Evolutionary conservation across 2,888 invertebrate genomes (phyloP), one percentile per base, ranked within the genome.

Genomic region (Hypena proboscidalis): DNA sequence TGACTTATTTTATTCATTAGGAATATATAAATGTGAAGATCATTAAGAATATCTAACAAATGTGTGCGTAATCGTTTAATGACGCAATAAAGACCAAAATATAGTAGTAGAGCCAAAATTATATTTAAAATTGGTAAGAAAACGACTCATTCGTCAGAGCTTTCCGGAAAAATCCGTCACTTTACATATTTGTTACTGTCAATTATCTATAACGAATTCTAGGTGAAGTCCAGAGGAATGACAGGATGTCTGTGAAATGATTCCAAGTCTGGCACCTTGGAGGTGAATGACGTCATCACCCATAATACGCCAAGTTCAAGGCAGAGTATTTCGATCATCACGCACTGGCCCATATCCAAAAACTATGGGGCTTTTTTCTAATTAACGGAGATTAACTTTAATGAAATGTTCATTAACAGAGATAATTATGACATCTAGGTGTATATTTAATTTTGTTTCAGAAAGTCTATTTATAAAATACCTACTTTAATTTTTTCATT

Each of bases 291-390:
- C 57, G 74, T 65, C 70, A 69, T 56, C 57, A n/a, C n/a, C n/a
- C n/a, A 61, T 60, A 58, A 70, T 64, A 69, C 73, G 73, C 78
- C 80, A 85, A 81, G 80, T 80, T 80, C 83, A 81, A 84, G 81
- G 81, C 55, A 64, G 61, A 52, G 63, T 80, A 78, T 83, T 85
- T 84, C 72, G 71, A 77, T 76, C 71, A 80, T 76, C 63, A 54
- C 31, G 57, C 66, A 74, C 83, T 81, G 79, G 77, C 74, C 51
- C 48, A 63, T 46, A 50, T 78, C 88, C 88, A 85, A 80, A 62
- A 74, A 67, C 58, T 59, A 75, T 71, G 64, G 56, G 70, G 71
- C 75, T 74, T 71, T 74, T 74, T 72, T 74, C 69, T 64, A 67
- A 32, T 34, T 4, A 17, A 7, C 6, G 13, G 14, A 8, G 25